Conservation (phyloP, 2,797 vertebrate species). For the Oreonectes daqikongensis region DNA sequence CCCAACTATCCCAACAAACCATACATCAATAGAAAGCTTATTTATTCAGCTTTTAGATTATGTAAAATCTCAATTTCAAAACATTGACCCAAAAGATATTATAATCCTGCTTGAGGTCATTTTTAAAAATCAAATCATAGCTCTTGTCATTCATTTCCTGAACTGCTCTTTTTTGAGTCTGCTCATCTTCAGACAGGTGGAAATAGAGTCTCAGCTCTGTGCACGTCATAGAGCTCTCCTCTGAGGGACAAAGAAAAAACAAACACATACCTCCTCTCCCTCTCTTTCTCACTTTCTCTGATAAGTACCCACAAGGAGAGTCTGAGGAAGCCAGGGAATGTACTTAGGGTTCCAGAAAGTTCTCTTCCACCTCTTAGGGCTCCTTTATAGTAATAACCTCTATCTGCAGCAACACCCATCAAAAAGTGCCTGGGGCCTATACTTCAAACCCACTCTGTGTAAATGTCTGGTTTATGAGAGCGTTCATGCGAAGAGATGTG, state of each 20-base stretch:
- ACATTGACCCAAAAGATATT: too few species aligned
- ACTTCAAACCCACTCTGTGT: conserved; percentile 53
- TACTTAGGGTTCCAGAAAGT: conserved; percentile 49
- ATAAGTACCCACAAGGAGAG: conserved; percentile 33
- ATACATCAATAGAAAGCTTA: too few species aligned
- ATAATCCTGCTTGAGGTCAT: conserved; percentile 6
- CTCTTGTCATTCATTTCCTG: conserved; percentile 23
- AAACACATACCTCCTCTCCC: conserved; percentile 52
- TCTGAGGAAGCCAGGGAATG: conserved; percentile 30
- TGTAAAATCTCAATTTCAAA: too few species aligned
- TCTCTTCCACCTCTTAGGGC: conserved; percentile 41
- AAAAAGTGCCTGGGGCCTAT: conserved; percentile 43
- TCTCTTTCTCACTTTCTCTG: conserved; percentile 20
- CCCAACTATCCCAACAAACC: too few species aligned
- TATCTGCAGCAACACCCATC: conserved; percentile 55
- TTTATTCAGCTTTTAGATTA: too few species aligned
- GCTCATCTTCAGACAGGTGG: conserved; percentile 36
- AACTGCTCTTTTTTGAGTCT: conserved; percentile 19
- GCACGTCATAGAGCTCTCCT: conserved; percentile 31
- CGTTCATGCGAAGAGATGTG: conserved; percentile 52
- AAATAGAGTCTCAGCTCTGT: conserved; percentile 34
- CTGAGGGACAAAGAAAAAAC: conserved; percentile 60
- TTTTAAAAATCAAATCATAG: conserved; percentile 25
- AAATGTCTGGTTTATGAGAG: conserved; percentile 45
- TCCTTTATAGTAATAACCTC: conserved; percentile 51